These are phyloP conservation scores for Sebastes alutus DNA, from an alignment of 2,797 vertebrate species.

Conservation along the genomic window DNA sequence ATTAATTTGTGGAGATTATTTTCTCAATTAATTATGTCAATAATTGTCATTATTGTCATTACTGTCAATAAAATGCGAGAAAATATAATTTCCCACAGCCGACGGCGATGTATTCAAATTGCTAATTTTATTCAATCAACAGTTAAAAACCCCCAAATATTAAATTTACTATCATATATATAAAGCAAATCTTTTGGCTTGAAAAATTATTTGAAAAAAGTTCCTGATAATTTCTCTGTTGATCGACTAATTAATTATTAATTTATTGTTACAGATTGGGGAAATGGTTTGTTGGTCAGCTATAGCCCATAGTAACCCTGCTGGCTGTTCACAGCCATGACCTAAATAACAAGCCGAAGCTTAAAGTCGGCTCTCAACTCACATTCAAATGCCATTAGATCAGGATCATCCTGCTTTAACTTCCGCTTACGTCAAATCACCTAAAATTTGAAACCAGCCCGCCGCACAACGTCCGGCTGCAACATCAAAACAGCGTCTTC, in stretches of 20 bases:
- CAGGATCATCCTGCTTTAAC: slow-evolving; percentile 77
- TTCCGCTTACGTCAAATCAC: slow-evolving; percentile 60
- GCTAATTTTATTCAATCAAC: not conserved
- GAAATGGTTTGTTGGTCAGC: slow-evolving; percentile 36
- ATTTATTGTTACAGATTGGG: not conserved
- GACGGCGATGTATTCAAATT: not conserved
- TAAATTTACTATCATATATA: not conserved
- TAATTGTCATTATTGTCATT: too few relatives aligned
- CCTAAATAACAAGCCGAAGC: slow-evolving; percentile 77
- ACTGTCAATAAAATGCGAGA: not conserved
- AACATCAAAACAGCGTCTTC: not conserved
- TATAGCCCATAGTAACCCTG: slow-evolving; percentile 57
- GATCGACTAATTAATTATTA: not conserved
- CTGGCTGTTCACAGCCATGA: slow-evolving; percentile 59
- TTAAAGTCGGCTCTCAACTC: slow-evolving; percentile 71
- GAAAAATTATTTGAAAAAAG: not conserved
- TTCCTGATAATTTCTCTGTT: not conserved
- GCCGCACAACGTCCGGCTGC: not conserved
- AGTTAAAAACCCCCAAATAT: not conserved
- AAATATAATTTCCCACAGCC: not conserved
- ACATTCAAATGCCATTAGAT: slow-evolving; percentile 75
- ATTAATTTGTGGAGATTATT: not conserved
- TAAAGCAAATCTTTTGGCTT: not conserved
- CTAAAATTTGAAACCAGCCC: slow-evolving; percentile 22
- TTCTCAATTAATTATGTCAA: not conserved